phyloP scores from a whole-genome alignment of 2,888 invertebrate species.

The Drosophila emarginata region DNA sequence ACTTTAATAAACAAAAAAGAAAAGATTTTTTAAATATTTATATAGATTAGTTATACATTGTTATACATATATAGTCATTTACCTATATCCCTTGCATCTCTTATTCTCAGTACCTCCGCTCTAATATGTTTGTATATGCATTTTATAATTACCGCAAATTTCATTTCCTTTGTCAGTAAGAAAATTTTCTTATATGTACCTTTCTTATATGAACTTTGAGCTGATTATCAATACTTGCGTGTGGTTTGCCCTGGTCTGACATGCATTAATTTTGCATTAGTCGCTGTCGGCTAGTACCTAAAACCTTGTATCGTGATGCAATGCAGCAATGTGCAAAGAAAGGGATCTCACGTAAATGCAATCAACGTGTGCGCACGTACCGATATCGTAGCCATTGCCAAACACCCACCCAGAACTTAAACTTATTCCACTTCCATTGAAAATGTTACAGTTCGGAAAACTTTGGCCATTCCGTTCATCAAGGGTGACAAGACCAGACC shows the following conservation, averaged over 20 bases:
- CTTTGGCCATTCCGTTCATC: slow-evolving; percentile 24
- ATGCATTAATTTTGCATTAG: slow-evolving; percentile 27
- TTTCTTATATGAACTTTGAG: slow-evolving; percentile 3
- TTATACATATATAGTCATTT: no score
- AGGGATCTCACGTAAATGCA: slow-evolving; percentile 63
- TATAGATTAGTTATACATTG: no score
- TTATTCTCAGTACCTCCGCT: no score
- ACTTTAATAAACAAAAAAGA: no score
- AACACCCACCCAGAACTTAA: slow-evolving; percentile 6
- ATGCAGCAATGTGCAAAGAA: neutral
- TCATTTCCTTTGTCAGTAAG: neutral
- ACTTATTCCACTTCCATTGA: slow-evolving; percentile 9
- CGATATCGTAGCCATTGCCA: slow-evolving; percentile 48
- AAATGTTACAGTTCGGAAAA: slow-evolving; percentile 37
- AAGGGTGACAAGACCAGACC: no score
- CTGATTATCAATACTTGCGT: slow-evolving; percentile 33
- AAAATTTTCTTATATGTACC: no score
- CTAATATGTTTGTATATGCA: neutral
- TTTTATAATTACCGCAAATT: slow-evolving; percentile 4
- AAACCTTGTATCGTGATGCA: neutral
- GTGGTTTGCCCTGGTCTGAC: slow-evolving; percentile 19
- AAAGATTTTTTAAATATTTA: no score
- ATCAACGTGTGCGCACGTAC: slow-evolving; percentile 64
- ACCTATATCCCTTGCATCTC: no score
- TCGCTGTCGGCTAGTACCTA: slow-evolving; percentile 15